Base-by-base conservation (phyloP, 2,113 vertebrate genomes). In the Brachionichthys hirsutus region DNA sequence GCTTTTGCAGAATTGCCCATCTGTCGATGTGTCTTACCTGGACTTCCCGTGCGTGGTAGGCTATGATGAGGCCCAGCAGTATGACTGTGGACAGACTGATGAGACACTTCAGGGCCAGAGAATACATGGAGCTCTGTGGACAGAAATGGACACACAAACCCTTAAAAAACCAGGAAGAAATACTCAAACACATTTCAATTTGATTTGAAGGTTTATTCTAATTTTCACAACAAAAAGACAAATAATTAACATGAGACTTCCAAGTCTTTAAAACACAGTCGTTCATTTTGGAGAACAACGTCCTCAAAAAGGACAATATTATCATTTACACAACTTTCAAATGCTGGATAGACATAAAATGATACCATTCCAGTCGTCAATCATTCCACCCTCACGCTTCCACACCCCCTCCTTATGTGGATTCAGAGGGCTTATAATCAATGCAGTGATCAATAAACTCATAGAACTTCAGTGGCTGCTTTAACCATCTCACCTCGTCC, bases 1-100 rank as follows among this genome's bases (percentile, higher is more conserved):
- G 12, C 46, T 18, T 24, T 24, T 43, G 18, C 12, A 45, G 4
- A 13, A 14, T 22, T 70, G 14, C 50, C 22, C 59, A 18, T 4
- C 0, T 34, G 56, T 47, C 43, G 53, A 13, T 11, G 46, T 64
- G 35, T 38, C 47, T 91, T 90, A 98, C 96, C 96, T 98, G 96
- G 83, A 98, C 95, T 87, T 98, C 96, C 20, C 95, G 87, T 40
- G 96, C 95, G 3, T 98, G 96, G 90, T 98, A 98, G 78, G 96
- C 94, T 61, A 97, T 83, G 74, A 98, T 95, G 73, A 98, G 95
- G 44, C 95, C 96, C 86, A 98, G 91, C 62, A 98, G 91, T 77
- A 98, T 96, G 82, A 95, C 83, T 1, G 96, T 98, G 19, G 96
- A 98, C 70, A 98, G 94, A 85, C 95, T 98, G 93, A 98, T 98